Evolutionary conservation across 2,888 invertebrate species (phyloP).

Genomic region (Agrotis segetum): DNA sequence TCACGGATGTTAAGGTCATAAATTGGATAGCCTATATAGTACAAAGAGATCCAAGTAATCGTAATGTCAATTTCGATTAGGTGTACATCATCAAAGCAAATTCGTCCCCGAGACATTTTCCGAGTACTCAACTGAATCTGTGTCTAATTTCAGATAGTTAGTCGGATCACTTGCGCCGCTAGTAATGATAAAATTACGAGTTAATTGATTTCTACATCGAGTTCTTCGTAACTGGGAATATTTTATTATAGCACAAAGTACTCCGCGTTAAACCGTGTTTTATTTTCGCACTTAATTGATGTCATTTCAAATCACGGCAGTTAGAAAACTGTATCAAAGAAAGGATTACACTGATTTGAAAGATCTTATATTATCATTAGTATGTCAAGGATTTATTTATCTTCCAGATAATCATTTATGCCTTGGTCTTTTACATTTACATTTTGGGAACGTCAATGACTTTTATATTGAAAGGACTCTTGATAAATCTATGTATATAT

Average conservation of each 20-base stretch:
- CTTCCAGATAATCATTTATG: constrained; percentile 33
- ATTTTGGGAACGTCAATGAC: background rate
- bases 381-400: constrained; percentile 42
- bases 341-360: constrained; percentile 4
- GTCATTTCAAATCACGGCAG: constrained; percentile 8
- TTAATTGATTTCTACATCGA: constrained; percentile 50
- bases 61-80: constrained; percentile 17
- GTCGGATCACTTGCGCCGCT: constrained; percentile 55
- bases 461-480: background rate
- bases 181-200: constrained; percentile 54
- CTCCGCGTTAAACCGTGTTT: constrained; percentile 7
- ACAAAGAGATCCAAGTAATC: constrained; percentile 2
- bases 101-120: constrained; percentile 48
- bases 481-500: background rate
- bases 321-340: background rate
- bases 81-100: constrained; percentile 45
- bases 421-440: background rate
- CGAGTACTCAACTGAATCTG: constrained; percentile 53
- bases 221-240: constrained; percentile 27
- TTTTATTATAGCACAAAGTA: constrained; percentile 18
- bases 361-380: background rate
- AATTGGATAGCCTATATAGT: background rate
- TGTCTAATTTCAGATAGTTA: constrained; percentile 54
- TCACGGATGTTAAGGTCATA: background rate
- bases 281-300: constrained; percentile 8